Evolutionary conservation across 2,797 vertebrate genomes (phyloP).

Genomic region (Lacerta agilis): DNA sequence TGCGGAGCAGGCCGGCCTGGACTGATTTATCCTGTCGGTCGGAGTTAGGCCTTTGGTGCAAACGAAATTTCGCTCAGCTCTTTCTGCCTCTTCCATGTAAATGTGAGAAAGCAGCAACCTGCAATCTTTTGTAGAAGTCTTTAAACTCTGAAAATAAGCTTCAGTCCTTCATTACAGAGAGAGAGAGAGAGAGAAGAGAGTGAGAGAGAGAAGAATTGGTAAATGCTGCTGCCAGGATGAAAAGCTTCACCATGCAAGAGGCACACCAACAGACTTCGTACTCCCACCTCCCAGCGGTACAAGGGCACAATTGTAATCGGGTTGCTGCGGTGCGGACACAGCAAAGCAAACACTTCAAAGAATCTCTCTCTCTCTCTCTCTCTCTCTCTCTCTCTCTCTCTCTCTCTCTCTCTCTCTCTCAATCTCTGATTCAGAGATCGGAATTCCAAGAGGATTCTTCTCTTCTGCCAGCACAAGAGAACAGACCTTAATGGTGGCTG

Average conservation of each 20-base stretch:
- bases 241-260: not conserved
- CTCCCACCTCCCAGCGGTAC: conserved; percentile 22
- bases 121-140: not conserved
- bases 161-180: not conserved
- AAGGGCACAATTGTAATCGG: conserved; percentile 26
- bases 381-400: not conserved
- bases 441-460: conserved; percentile 23
- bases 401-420: not conserved
- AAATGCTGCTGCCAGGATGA: not conserved
- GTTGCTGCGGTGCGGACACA: conserved; percentile 8
- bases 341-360: conserved; percentile 32
- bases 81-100: not conserved
- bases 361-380: not conserved
- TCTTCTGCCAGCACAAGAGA: conserved; percentile 11
- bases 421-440: conserved; percentile 15
- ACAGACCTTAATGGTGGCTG: not conserved
- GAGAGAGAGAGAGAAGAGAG: not conserved
- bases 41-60: not conserved
- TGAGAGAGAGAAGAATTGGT: not conserved
- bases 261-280: not conserved
- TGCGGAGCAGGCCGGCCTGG: not conserved
- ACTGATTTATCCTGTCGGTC: not conserved
- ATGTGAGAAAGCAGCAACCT: not conserved
- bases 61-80: not conserved
- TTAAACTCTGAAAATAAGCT: conserved; percentile 2